These are phyloP conservation scores for Drosophila neotestacea DNA, from an alignment of 2,888 invertebrate genomes.

Conservation along the genomic window DNA sequence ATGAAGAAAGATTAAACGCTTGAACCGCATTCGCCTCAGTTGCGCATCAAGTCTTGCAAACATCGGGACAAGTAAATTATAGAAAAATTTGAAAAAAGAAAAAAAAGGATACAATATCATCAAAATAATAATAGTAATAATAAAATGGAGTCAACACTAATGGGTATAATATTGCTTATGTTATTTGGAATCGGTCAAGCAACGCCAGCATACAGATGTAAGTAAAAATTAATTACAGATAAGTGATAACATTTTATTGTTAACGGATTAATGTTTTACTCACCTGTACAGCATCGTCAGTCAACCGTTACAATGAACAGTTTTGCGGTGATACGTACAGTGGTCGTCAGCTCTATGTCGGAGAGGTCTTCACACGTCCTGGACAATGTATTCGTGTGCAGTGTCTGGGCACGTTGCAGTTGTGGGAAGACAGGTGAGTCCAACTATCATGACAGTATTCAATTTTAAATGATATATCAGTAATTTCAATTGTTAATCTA, in stretches of 20 bases:
- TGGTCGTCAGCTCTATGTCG: constrained; percentile 80
- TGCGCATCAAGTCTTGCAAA: constrained; percentile 69
- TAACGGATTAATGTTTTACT: too few relatives aligned
- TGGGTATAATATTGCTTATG: constrained; percentile 14
- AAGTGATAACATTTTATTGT: background rate
- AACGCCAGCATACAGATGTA: constrained; percentile 9
- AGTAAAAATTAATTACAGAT: background rate
- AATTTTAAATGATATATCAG: too few relatives aligned
- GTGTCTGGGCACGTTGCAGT: constrained; percentile 78
- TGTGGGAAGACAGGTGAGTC: constrained; percentile 84
- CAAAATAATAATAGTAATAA: constrained; percentile 5
- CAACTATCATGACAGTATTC: background rate
- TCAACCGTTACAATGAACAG: constrained; percentile 37
- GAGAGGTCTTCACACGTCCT: constrained; percentile 81
- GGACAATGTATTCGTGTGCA: constrained; percentile 83
- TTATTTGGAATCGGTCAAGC: constrained; percentile 16
- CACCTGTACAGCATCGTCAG: constrained; percentile 2
- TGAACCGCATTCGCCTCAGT: constrained; percentile 53
- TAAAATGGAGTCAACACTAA: constrained; percentile 28
- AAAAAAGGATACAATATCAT: constrained; percentile 5
- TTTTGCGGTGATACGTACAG: constrained; percentile 78
- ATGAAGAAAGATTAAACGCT: constrained; percentile 55
- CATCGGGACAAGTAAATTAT: constrained; percentile 46
- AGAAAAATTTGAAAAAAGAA: background rate
- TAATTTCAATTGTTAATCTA: too few relatives aligned